Percentiles rank a stretch among this genome's conserved stretches.
Conservation (phyloP, 2,113 vertebrate species). For the Cnemophilus loriae region DNA sequence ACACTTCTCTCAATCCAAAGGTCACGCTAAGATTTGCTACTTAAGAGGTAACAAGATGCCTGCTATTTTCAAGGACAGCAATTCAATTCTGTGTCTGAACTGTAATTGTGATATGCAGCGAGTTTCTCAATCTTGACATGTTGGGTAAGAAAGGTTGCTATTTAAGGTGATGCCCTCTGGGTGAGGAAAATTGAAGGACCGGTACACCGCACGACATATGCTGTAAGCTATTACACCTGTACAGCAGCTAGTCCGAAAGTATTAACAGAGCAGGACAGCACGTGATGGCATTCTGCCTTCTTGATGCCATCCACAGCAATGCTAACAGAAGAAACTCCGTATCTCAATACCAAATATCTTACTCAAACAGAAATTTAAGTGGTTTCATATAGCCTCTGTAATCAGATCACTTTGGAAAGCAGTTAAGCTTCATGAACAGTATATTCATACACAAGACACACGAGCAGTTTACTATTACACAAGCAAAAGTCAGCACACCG, state of each 20-base stretch:
- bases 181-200: constrained; percentile 48
- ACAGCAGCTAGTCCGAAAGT: background rate
- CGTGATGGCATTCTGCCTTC: background rate
- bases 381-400: background rate
- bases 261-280: background rate
- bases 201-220: background rate
- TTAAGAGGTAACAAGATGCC: constrained; percentile 63
- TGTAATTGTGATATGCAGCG: constrained; percentile 51
- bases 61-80: constrained; percentile 69
- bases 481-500: background rate
- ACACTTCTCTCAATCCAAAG: constrained; percentile 57
- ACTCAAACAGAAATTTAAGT: background rate
- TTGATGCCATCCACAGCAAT: background rate
- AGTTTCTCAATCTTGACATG: constrained; percentile 57
- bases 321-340: background rate
- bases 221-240: constrained; percentile 36
- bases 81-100: constrained; percentile 62
- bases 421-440: background rate
- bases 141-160: constrained; percentile 49
- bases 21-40: constrained; percentile 63
- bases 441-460: background rate
- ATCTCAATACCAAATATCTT: background rate
- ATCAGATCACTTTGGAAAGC: background rate
- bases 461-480: background rate
- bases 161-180: constrained; percentile 51